Base-by-base conservation (phyloP, 2,797 vertebrate species). In the Mionectes olivaceus region DNA sequence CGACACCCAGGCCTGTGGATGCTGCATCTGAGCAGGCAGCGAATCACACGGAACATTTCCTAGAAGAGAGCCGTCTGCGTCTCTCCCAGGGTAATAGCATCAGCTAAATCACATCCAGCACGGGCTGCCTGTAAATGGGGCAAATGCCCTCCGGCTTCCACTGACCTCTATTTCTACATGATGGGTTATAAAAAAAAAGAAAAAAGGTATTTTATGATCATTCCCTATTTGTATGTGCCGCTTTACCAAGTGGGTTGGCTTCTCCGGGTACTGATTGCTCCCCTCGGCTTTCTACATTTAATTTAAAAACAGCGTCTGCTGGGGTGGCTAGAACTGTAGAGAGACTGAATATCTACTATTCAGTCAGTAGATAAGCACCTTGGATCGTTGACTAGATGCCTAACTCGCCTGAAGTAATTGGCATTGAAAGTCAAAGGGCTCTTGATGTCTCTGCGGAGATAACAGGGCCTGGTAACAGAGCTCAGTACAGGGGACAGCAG, bases 111-210 rank as follows among this genome's bases (percentile, higher is more conserved):
- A 9, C 50, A 28, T 46, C 71, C 63, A 35, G 43, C 73, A 19
- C 59, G 50, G 49, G 19, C 64, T 73, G 47, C 63, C 85, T 50
- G 1, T 37, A 91, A 49, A 60, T 75, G 50, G 41, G 46, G n/a
- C 33, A 68, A 86, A 78, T 32, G 53, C 70, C 93, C 57, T 68
- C 69, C 0, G 1, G 87, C 47, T 75, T 71, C 76, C 44, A 41
- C 64, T 67, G 90, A 74, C 82, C 87, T 89, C 87, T 89, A 61
- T 85, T 91, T 84, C 76, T 78, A 32, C 43, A 44, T 21, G 35
- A 71, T 0, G 15, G 30, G 19, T 41, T 12, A 56, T 13, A 10
- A 10, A 15, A 24, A 19, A 28, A 27, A 28, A 37, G 11, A 50
- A 23, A 43, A n/a, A 16, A 1, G 13, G 5, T 50, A 19, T 69